A percentile compares a stretch with the other conserved stretches of the same genome.
Conservation (phyloP, 1,140 invertebrate genomes). For the Batillaria attramentaria region DNA sequence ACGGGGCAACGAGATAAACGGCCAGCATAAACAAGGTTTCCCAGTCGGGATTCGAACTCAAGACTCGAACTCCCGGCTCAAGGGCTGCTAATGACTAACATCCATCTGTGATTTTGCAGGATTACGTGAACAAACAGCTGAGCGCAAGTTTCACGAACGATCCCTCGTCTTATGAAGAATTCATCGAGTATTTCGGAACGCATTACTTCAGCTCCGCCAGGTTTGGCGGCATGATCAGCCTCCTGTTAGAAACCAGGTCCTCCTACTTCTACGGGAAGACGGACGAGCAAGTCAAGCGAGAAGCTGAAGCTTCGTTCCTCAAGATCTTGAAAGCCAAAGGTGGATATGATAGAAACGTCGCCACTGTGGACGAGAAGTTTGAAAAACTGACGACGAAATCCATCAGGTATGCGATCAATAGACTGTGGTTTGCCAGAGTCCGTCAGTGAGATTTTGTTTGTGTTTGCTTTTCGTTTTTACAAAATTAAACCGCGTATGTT, state of each 20-base stretch:
- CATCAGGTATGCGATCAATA: constrained; percentile 10
- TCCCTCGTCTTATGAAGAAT: constrained; percentile 25
- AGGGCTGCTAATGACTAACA: neutral
- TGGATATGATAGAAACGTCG: neutral
- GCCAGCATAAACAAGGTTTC: too few relatives aligned
- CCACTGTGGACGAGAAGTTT: constrained; percentile 28
- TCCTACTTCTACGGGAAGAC: constrained; percentile 22
- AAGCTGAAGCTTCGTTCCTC: constrained; percentile 40
- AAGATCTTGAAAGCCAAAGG: constrained; percentile 34
- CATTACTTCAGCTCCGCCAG: constrained; percentile 36
- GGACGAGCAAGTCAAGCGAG: constrained; percentile 20
- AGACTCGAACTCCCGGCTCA: too few relatives aligned
- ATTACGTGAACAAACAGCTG: neutral
- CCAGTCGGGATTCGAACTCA: too few relatives aligned
- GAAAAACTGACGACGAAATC: constrained; percentile 6
- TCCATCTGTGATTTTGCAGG: neutral
- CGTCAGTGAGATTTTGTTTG: too few relatives aligned
- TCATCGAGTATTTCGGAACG: constrained; percentile 40
- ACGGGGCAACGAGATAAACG: too few relatives aligned
- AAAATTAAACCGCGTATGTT: neutral
- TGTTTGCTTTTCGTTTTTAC: too few relatives aligned
- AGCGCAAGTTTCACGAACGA: constrained; percentile 11
- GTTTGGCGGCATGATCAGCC: constrained; percentile 36
- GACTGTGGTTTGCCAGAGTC: too few relatives aligned
- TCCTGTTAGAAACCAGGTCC: constrained; percentile 23